Evolutionary conservation across 2,797 vertebrate species (phyloP).

Genomic region (Podarcis siculus): DNA sequence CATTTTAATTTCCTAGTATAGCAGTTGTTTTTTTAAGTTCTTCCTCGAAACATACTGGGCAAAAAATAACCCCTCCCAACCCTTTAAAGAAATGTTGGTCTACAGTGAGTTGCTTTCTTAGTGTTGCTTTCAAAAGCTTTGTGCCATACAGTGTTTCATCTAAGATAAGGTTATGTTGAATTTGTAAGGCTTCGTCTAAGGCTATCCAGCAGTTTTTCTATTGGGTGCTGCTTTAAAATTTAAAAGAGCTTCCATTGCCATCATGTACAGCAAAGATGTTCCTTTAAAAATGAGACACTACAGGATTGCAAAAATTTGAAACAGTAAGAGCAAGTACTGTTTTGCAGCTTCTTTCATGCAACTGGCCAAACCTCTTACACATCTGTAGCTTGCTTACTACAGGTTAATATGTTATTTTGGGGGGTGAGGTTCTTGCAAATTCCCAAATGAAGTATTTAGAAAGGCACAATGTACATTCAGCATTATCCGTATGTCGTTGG

Average conservation of each 20-base stretch:
- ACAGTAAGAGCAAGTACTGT: slow-evolving; percentile 85
- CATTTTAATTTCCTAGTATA: slow-evolving; percentile 57
- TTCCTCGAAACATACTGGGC: slow-evolving; percentile 64
- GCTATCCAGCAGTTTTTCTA: slow-evolving; percentile 71
- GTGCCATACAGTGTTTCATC: slow-evolving; percentile 71
- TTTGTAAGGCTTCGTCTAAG: slow-evolving; percentile 74
- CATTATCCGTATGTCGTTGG: slow-evolving; percentile 74
- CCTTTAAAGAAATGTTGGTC: slow-evolving; percentile 47
- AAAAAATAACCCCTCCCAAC: slow-evolving; percentile 75
- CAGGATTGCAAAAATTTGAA: slow-evolving; percentile 93
- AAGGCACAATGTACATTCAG: slow-evolving; percentile 75
- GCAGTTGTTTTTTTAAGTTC: slow-evolving; percentile 70
- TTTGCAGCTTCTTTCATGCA: slow-evolving; percentile 83
- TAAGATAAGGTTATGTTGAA: slow-evolving; percentile 72
- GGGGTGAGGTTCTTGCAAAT: slow-evolving; percentile 69
- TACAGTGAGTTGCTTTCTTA: slow-evolving; percentile 65
- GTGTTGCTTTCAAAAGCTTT: slow-evolving; percentile 61
- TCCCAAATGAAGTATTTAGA: slow-evolving; percentile 72
- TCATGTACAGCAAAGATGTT: slow-evolving; percentile 86
- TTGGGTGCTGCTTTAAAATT: slow-evolving; percentile 58
- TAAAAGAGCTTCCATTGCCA: slow-evolving; percentile 80
- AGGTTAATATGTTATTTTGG: slow-evolving; percentile 68
- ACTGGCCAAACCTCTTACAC: slow-evolving; percentile 75
- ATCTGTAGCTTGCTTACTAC: slow-evolving; percentile 76
- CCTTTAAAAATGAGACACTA: slow-evolving; percentile 97